These are phyloP conservation scores for Spinus olivaceus DNA, from an alignment of 2,797 vertebrate genomes.

Conservation along the genomic window DNA sequence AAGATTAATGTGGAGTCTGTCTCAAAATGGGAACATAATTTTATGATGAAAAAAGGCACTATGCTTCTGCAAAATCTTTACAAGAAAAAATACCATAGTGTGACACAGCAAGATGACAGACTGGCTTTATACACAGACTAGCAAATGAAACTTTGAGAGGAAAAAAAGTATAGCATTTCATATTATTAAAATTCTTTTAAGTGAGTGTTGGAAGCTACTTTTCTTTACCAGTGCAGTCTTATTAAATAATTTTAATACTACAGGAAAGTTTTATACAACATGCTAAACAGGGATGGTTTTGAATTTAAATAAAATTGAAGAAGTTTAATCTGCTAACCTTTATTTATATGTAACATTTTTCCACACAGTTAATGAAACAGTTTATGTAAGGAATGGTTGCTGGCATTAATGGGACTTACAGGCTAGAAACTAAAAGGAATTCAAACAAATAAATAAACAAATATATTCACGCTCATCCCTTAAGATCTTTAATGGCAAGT, in stretches of 20 bases:
- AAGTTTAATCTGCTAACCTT: conserved; percentile 2
- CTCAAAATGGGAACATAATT: not conserved
- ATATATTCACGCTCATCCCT: not conserved
- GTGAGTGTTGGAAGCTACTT: not conserved
- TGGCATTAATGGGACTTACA: not conserved
- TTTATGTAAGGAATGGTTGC: not conserved
- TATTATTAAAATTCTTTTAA: not conserved
- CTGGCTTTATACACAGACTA: not conserved
- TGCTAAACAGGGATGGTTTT: not conserved
- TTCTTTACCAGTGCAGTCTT: not conserved
- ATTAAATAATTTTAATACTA: conserved; percentile 9
- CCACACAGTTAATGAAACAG: not conserved
- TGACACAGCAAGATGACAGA: conserved; percentile 1
- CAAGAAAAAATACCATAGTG: not conserved
- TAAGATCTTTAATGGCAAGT: conserved; percentile 9
- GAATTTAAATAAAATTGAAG: conserved; percentile 33
- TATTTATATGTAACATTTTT: conserved; percentile 31
- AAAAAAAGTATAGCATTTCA: not conserved
- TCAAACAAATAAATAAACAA: conserved; percentile 30
- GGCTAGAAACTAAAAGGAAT: conserved; percentile 25
- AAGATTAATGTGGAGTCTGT: not conserved
- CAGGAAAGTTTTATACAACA: not conserved
- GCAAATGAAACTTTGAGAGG: not conserved
- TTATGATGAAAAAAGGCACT: not conserved
- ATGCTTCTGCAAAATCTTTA: not conserved